Conservation (phyloP, 2,888 invertebrate species). For the Drosophila pseudotalamancana region DNA sequence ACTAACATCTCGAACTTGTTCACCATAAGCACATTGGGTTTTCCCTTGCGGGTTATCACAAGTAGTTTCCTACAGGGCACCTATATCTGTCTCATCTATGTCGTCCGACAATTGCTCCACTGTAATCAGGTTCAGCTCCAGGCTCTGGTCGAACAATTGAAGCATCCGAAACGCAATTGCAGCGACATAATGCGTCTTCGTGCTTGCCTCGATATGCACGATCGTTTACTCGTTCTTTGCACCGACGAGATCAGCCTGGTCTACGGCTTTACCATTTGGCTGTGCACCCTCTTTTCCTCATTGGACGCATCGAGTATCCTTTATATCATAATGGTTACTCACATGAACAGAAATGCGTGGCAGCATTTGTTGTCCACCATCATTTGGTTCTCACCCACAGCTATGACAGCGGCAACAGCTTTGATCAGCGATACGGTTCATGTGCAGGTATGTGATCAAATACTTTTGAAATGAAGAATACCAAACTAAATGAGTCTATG, state of each 20-base stretch:
- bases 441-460: conserved; percentile 58
- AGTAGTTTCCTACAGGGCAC: conserved; percentile 56
- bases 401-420: conserved; percentile 49
- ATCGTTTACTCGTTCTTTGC: conserved; percentile 63
- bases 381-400: conserved; percentile 61
- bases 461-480: too few species aligned
- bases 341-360: not conserved
- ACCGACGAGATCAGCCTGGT: conserved; percentile 63
- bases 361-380: conserved; percentile 12
- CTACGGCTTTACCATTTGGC: conserved; percentile 67
- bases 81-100: conserved; percentile 56
- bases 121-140: conserved; percentile 45
- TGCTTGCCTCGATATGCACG: conserved; percentile 55
- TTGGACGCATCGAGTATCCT: conserved; percentile 59
- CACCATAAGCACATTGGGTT: conserved; percentile 44
- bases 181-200: conserved; percentile 45
- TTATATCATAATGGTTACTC: conserved; percentile 45
- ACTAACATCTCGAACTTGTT: conserved; percentile 29
- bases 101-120: conserved; percentile 41
- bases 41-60: conserved; percentile 51
- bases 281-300: conserved; percentile 53
- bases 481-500: too few species aligned
- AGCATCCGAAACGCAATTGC: conserved; percentile 22
- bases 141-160: conserved; percentile 27
- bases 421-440: conserved; percentile 58